A percentile compares a stretch with the other conserved stretches of the same genome.
Conservation (phyloP, 2,113 vertebrate species). For the Urocynchramus pylzowi region DNA sequence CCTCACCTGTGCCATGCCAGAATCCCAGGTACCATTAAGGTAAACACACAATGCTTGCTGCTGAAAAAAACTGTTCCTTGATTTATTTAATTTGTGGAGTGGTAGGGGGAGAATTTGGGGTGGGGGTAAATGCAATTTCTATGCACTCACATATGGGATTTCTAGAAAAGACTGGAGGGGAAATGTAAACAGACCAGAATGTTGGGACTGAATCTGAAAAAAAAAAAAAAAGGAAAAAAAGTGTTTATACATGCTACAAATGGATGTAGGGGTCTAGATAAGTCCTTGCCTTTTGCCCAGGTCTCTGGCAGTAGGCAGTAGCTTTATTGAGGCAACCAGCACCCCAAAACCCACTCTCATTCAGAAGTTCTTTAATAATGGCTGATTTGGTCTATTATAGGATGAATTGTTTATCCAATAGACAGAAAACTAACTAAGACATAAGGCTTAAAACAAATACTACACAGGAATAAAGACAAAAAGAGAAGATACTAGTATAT, state of each 20-base stretch:
- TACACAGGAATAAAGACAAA: background rate
- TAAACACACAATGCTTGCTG: background rate
- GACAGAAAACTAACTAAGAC: background rate
- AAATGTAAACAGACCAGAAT: background rate
- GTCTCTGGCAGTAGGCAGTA: background rate
- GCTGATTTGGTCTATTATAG: background rate
- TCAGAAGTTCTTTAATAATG: background rate
- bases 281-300: background rate
- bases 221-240: background rate
- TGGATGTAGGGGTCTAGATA: background rate
- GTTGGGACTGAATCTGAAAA: background rate
- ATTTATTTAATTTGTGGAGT: background rate
- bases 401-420: background rate
- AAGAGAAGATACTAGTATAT: background rate
- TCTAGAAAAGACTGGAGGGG: background rate
- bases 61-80: background rate
- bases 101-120: rapidly evolving
- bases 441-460: background rate
- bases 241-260: background rate
- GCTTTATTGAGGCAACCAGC: background rate
- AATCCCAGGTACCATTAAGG: background rate
- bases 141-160: background rate
- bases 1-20: background rate
- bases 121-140: background rate
- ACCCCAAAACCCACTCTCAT: background rate